phyloP scores from a whole-genome alignment of 2,888 invertebrate genomes.

The Actias luna region DNA sequence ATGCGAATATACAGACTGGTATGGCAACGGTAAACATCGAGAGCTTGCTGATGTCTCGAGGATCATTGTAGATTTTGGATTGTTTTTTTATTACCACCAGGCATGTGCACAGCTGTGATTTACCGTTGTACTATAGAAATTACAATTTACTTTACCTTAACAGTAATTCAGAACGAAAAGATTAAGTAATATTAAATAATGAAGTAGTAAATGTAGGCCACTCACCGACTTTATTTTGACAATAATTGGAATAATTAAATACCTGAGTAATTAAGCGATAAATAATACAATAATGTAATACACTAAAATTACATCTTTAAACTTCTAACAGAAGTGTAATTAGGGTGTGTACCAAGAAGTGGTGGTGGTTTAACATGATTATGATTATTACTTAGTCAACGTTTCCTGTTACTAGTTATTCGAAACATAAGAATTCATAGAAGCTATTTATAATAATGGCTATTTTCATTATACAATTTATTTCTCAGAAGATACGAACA shows the following conservation, averaged over 20 bases:
- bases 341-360: conserved; percentile 3
- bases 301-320: not conserved
- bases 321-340: not conserved
- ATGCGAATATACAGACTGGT: no score
- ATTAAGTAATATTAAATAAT: not conserved
- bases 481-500: not conserved
- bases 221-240: not conserved
- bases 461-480: not conserved
- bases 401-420: not conserved
- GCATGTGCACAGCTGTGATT: no score
- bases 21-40: no score
- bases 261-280: no score
- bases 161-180: not conserved
- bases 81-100: no score
- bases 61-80: no score
- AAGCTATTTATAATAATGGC: not conserved
- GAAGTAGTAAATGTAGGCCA: not conserved
- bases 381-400: not conserved
- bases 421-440: not conserved
- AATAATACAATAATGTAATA: no score
- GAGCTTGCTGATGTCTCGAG: no score
- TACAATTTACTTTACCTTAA: not conserved
- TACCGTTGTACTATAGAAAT: no score
- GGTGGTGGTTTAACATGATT: not conserved
- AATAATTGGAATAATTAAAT: no score